These are phyloP conservation scores for Ametastegia equiseti DNA, from an alignment of 2,888 invertebrate genomes.

Conservation along the genomic window DNA sequence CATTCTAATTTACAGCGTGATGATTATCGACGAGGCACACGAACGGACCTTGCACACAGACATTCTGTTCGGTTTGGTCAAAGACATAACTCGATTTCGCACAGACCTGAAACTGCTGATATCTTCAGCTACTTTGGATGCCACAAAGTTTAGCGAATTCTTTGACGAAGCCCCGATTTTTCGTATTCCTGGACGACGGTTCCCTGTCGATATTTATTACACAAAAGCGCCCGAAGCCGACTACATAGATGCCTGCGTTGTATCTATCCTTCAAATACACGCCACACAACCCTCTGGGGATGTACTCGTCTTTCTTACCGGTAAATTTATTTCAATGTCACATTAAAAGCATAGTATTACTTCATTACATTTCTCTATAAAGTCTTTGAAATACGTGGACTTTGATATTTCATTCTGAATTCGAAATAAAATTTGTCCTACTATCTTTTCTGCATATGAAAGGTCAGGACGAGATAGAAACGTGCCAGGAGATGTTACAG, in stretches of 20 bases:
- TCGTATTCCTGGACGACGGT: constrained; percentile 97
- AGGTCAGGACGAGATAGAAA: constrained; percentile 93
- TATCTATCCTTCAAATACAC: constrained; percentile 98
- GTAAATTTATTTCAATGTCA: constrained; percentile 64
- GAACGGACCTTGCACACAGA: constrained; percentile 99
- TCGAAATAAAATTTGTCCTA: not conserved
- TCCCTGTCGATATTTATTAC: constrained; percentile 99
- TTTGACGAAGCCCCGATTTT: constrained; percentile 99
- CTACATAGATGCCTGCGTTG: constrained; percentile 98
- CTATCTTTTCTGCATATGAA: constrained; percentile 21
- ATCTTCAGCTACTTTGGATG: constrained; percentile 98
- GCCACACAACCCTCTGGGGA: constrained; percentile 98
- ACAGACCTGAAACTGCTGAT: constrained; percentile 97
- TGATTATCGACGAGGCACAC: constrained; percentile 99
- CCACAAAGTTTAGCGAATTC: constrained; percentile 97
- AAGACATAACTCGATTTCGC: constrained; percentile 95
- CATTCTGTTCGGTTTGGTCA: constrained; percentile 97
- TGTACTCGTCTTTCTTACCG: constrained; percentile 97
- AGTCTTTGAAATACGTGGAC: not conserved
- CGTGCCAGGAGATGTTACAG: constrained; percentile 91
- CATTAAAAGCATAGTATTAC: not conserved
- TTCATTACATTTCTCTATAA: not conserved
- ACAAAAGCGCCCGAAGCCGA: constrained; percentile 99
- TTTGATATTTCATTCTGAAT: not conserved
- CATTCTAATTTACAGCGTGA: constrained; percentile 82